phyloP scores from a whole-genome alignment of 2,113 vertebrate species.

The Chloebia gouldiae region DNA sequence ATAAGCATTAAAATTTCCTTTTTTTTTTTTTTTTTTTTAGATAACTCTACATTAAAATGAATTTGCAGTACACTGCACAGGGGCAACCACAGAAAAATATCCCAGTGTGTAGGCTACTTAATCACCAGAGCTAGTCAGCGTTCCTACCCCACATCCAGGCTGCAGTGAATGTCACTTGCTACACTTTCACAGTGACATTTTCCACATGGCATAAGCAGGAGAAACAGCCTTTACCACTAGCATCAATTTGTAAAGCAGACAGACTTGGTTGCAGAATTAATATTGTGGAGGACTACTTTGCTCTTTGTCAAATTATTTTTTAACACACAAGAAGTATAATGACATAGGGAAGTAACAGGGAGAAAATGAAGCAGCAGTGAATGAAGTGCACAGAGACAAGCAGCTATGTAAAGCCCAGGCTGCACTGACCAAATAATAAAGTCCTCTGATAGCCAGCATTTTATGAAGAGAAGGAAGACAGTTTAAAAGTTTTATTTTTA shows the following conservation, averaged over 20 bases:
- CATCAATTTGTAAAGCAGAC: not conserved
- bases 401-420: not conserved
- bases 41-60: not conserved
- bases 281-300: not conserved
- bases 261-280: not conserved
- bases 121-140: not conserved
- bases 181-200: not conserved
- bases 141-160: not conserved
- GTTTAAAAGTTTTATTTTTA: slow-evolving; percentile 11
- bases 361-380: not conserved
- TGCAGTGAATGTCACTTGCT: not conserved
- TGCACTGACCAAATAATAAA: not conserved
- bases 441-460: not conserved
- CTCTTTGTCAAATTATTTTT: not conserved
- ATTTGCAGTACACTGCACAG: not conserved
- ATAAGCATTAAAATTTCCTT: not conserved
- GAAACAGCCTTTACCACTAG: not conserved
- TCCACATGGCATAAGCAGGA: not conserved
- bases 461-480: not conserved
- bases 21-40: not conserved
- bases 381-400: not conserved
- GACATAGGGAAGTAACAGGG: not conserved
- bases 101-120: not conserved
- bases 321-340: not conserved
- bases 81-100: not conserved